Evolutionary conservation across 2,888 invertebrate species (phyloP), one percentile per base, ranked within the genome.

Genomic region (Campoplex capitator): DNA sequence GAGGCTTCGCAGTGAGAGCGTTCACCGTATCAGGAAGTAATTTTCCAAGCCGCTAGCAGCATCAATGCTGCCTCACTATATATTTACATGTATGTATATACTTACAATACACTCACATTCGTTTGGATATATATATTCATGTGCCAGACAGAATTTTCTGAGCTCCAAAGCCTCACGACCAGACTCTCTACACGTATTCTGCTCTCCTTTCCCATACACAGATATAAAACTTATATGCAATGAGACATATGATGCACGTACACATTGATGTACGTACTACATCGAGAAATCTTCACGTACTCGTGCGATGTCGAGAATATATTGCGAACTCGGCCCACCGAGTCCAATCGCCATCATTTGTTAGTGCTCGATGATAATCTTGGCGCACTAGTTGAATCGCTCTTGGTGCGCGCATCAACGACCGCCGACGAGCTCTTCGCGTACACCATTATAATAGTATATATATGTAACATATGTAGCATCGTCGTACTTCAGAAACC

Each of bases 11-110:
- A 83, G 56, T 51, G 68, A 74, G 83, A 75, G 65, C 58, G 86
- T 68, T 77, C 65, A 42, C 71, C 80, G 78, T 88, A 90, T 88
- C 87, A 90, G 91, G 89, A 91, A 92, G 90, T 91, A 85, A 87
- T 90, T 89, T 89, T 86, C 84, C 84, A 89, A 80, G 58, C 84
- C 86, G 89, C 86, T 82, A 78, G 78, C 78, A 68, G 70, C 75
- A n/a, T 68, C 82, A 75, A 82, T 82, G 82, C 75, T 56, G 54
- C 32, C 32, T 78, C 67, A 23, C 67, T 78, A 13, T 68, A 68
- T 54, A 28, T 56, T 13, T 38, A 38, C 70, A 58, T n/a, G n/a
- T 48, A 23, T 38, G 23, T 45, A 18, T 28, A 28, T 51, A 8
- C 7, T 32, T 70, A 54, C 35, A 23, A 65, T 32, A 54, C 48